phyloP scores from a whole-genome alignment of 2,113 vertebrate species.

The Megaleporinus macrocephalus region DNA sequence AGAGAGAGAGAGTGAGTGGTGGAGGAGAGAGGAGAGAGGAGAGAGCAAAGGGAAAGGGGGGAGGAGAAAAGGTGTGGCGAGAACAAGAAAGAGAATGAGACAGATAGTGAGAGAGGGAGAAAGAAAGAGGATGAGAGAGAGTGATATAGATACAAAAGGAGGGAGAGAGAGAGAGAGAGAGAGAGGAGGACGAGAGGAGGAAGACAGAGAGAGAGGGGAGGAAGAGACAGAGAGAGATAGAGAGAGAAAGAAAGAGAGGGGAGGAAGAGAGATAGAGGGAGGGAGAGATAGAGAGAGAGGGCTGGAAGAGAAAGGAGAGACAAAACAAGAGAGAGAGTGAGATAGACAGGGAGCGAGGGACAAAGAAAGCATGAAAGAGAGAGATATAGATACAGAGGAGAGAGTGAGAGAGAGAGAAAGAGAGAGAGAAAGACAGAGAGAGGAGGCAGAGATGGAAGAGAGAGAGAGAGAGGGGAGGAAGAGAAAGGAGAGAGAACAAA shows the following conservation, averaged over 20 bases:
- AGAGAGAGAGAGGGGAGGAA: constrained; percentile 37
- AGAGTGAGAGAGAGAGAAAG: neutral
- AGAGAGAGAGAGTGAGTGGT: neutral
- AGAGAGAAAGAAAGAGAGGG: neutral
- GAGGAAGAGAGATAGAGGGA: neutral
- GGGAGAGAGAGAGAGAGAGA: neutral
- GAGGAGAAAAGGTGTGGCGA: too few relatives aligned
- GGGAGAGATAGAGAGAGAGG: neutral
- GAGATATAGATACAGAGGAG: too few relatives aligned
- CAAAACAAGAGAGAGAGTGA: constrained; percentile 37
- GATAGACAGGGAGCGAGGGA: too few relatives aligned
- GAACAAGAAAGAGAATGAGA: too few relatives aligned
- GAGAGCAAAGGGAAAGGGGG: neutral
- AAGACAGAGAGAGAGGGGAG: constrained; percentile 56
- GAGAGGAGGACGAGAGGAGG: neutral
- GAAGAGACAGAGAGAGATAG: neutral
- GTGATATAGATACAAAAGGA: neutral
- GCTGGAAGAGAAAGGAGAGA: too few relatives aligned
- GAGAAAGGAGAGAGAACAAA: neutral
- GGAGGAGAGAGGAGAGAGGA: neutral
- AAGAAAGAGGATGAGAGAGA: neutral
- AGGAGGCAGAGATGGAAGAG: neutral
- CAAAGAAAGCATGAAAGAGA: neutral
- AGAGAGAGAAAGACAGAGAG: neutral
- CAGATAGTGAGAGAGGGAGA: constrained; percentile 47